phyloP scores from a whole-genome alignment of 1,140 invertebrate species.

The Theocolax elegans region DNA sequence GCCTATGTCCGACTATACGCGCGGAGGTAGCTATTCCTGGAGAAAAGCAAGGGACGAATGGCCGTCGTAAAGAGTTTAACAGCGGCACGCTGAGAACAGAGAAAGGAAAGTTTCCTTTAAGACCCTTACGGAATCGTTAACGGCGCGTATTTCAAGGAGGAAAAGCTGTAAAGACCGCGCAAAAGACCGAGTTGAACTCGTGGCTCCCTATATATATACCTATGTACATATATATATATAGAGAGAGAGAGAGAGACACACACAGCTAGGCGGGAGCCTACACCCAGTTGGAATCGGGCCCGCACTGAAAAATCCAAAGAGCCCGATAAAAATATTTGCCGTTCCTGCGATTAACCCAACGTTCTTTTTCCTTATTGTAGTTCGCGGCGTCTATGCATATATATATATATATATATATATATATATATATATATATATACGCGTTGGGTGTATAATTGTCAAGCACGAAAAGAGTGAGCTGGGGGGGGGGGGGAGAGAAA shows the following conservation, averaged over 20 bases:
- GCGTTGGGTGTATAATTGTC: too few relatives aligned
- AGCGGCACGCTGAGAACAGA: constrained; percentile 46
- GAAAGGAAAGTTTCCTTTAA: constrained; percentile 52
- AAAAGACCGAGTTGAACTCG: too few relatives aligned
- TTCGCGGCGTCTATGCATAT: background rate
- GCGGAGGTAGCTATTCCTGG: constrained; percentile 50
- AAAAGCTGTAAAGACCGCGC: constrained; percentile 51
- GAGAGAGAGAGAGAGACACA: too few relatives aligned
- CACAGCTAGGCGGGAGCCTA: too few relatives aligned
- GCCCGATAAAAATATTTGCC: constrained; percentile 9
- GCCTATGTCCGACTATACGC: background rate
- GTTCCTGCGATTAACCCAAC: background rate
- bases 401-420: too few relatives aligned
- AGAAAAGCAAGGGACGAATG: constrained; percentile 52
- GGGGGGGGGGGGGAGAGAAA: too few relatives aligned
- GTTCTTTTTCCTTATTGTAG: background rate
- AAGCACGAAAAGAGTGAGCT: too few relatives aligned
- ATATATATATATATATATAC: too few relatives aligned
- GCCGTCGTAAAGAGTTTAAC: constrained; percentile 61
- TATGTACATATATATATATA: too few relatives aligned
- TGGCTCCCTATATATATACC: too few relatives aligned
- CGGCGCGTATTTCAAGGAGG: constrained; percentile 54
- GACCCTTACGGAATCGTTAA: constrained; percentile 58
- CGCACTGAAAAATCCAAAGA: background rate
- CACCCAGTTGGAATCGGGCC: too few relatives aligned